These are phyloP conservation scores for Podarcis siculus DNA, from an alignment of 2,797 vertebrate genomes.

Conservation along the genomic window DNA sequence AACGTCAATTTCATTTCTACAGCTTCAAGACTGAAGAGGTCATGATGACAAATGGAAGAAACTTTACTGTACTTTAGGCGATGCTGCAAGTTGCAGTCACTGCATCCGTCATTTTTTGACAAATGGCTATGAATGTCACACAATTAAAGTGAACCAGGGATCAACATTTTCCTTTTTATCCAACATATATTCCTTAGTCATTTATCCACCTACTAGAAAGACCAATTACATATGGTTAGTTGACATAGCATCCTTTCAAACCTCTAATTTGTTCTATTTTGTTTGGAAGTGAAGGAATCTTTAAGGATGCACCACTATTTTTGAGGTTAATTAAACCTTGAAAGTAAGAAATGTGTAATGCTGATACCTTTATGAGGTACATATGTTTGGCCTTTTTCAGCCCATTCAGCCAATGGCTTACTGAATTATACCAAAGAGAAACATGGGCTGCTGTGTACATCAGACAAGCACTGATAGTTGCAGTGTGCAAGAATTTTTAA, in stretches of 20 bases:
- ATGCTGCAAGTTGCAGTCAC: constrained; percentile 60
- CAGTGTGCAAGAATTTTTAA: not conserved
- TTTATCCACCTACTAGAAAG: constrained; percentile 22
- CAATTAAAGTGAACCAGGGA: constrained; percentile 55
- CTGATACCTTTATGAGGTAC: not conserved
- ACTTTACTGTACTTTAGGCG: constrained; percentile 55
- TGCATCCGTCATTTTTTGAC: constrained; percentile 59
- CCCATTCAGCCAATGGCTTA: not conserved
- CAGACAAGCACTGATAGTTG: not conserved
- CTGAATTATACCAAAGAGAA: not conserved
- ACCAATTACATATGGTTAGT: constrained; percentile 23
- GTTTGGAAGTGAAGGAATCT: not conserved
- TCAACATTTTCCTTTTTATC: constrained; percentile 51
- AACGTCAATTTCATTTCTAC: constrained; percentile 60
- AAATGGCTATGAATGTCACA: constrained; percentile 55
- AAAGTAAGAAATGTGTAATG: not conserved
- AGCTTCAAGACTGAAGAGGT: constrained; percentile 47
- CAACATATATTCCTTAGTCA: not conserved
- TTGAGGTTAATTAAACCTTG: not conserved
- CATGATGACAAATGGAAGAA: constrained; percentile 64
- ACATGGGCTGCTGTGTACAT: not conserved
- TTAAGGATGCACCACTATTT: not conserved
- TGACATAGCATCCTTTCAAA: constrained; percentile 26
- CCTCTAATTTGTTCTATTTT: constrained; percentile 25
- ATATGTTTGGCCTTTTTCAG: not conserved